phyloP scores from a whole-genome alignment of 1,140 invertebrate genomes.

The Pseudomyrmex dendroicus region DNA sequence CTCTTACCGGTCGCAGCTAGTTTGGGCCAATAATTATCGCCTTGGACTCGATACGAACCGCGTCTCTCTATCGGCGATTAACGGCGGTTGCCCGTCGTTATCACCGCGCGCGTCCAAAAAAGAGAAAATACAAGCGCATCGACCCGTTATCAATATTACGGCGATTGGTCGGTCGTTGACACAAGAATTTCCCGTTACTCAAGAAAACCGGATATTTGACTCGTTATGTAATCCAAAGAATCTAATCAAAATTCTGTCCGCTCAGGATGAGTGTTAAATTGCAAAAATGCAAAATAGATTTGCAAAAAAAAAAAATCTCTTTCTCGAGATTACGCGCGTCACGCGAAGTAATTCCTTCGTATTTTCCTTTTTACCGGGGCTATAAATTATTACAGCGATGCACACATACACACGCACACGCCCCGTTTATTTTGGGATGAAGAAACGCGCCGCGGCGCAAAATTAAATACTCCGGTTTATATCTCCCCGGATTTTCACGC shows the following conservation, averaged over 20 bases:
- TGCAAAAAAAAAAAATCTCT: too few species aligned
- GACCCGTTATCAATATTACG: slow-evolving; percentile 53
- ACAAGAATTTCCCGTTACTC: slow-evolving; percentile 16
- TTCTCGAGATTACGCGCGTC: too few species aligned
- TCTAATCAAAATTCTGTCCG: background rate
- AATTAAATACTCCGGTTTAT: background rate
- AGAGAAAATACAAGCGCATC: slow-evolving; percentile 11
- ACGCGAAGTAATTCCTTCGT: too few species aligned
- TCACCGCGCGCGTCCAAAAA: background rate
- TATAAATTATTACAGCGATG: background rate
- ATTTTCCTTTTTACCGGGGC: too few species aligned
- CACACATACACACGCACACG: background rate
- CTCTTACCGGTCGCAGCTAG: background rate
- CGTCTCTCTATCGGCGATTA: slow-evolving; percentile 7
- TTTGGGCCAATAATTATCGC: background rate
- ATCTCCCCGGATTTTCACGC: background rate
- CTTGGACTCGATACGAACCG: background rate
- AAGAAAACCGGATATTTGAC: background rate
- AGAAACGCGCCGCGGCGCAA: background rate
- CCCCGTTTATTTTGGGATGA: background rate
- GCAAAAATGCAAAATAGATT: too few species aligned
- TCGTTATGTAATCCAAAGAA: background rate
- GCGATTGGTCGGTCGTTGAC: slow-evolving; percentile 46
- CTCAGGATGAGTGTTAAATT: too few species aligned
- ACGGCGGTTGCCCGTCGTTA: background rate